These are phyloP conservation scores for Ladona fulva DNA, from an alignment of 1,140 invertebrate genomes.

Conservation along the genomic window DNA sequence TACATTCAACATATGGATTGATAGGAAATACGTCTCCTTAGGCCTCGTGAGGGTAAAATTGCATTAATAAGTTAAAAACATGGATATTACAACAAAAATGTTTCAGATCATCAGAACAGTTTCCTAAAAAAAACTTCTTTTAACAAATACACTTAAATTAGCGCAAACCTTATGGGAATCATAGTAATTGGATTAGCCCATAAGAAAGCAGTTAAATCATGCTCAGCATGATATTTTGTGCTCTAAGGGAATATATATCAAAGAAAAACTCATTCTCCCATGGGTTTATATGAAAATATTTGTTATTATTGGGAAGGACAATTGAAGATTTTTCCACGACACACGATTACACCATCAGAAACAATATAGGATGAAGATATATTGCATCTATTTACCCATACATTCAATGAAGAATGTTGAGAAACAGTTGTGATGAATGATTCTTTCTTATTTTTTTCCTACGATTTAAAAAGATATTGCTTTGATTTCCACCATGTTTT, in stretches of 20 bases:
- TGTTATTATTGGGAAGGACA: neutral
- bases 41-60: neutral
- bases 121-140: neutral
- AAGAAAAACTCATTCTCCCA: neutral
- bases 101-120: neutral
- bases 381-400: neutral
- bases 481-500: neutral
- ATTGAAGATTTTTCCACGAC: neutral
- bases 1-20: neutral
- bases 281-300: neutral
- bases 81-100: neutral
- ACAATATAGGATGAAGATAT: slow-evolving; percentile 3
- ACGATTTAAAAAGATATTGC: neutral
- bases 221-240: neutral
- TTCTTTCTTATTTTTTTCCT: neutral
- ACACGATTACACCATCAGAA: neutral
- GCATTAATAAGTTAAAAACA: neutral
- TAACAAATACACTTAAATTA: neutral
- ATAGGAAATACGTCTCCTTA: neutral
- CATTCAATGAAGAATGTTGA: neutral
- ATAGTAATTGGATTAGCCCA: neutral
- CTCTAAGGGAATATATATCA: neutral
- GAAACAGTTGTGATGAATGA: neutral
- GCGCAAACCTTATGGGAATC: neutral
- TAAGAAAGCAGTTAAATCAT: neutral